Base-by-base conservation (phyloP, 2,113 vertebrate genomes). In the Nansenia antarctica region DNA sequence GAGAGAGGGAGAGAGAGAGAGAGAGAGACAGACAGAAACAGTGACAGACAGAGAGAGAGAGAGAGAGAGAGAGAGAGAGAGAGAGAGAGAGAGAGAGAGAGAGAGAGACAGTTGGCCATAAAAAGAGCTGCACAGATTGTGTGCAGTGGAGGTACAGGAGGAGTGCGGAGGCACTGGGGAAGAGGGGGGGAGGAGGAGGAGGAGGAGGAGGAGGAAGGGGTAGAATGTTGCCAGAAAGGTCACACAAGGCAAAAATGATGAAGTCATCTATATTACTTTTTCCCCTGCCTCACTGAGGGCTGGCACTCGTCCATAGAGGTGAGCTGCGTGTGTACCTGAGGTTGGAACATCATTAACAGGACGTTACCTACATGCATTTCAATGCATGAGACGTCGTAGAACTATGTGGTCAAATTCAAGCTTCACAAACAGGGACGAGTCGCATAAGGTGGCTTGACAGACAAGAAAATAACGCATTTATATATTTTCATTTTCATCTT, bases 241-340 rank as follows among this genome's bases (percentile, higher is more conserved):
- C 86, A 89, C 86, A 89, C 82, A 55, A 79, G 80, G 85, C 84
- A 90, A 83, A 88, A 89, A 83, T 86, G 87, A 90, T 89, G 80
- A 86, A 90, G 86, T 89, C 82, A 87, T 90, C 87, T 84, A 78
- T 82, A 87, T 89, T 84, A 84, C 85, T 87, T 90, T 89, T 88
- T 85, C 79, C 15, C 80, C 24, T 39, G 20, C 26, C 34, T 15
- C 24, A 77, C 79, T 73, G 72, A 76, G 73, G 65, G 71, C 76
- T 89, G 89, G 85, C 85, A n/a, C 67, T 66, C 3, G 15, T 63
- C 83, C 86, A 85, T 58, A 67, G 80, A 81, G 79, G 78, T 15
- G 11, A 57, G 27, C 54, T n/a, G 4, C 3, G 9, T 8, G 18
- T 8, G 18, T 18, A 29, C 54, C 27, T 57, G 54, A 29, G 9